These are phyloP conservation scores for Ditula angustiorana DNA, from an alignment of 2,888 invertebrate genomes.

Conservation along the genomic window DNA sequence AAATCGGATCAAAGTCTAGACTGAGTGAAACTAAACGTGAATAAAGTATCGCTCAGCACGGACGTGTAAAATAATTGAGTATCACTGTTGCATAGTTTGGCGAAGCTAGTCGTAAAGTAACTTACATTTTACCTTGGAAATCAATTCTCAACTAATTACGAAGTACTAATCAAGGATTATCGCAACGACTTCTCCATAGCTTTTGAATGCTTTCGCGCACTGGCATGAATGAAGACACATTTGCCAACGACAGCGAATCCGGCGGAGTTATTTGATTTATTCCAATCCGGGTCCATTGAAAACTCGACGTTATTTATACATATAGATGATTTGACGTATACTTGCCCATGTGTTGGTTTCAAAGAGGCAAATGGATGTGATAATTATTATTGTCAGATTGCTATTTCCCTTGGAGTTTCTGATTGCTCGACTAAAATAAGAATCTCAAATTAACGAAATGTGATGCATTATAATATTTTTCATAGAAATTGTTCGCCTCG, in stretches of 20 bases:
- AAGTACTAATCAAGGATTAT: slow-evolving; percentile 37
- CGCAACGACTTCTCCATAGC: slow-evolving; percentile 58
- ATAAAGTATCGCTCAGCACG: no score
- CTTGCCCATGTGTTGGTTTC: slow-evolving; percentile 17
- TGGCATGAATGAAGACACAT: slow-evolving; percentile 83
- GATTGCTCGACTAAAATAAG: background rate
- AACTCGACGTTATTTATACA: slow-evolving; percentile 50
- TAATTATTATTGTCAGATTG: slow-evolving; percentile 12
- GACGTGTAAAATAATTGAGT: no score
- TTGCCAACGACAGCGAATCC: slow-evolving; percentile 79
- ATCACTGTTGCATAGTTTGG: no score
- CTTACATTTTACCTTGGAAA: background rate
- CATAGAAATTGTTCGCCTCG: no score
- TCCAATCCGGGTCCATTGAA: slow-evolving; percentile 73
- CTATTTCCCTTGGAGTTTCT: background rate
- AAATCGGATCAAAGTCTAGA: no score
- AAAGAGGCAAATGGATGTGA: slow-evolving; percentile 14
- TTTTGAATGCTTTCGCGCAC: slow-evolving; percentile 56
- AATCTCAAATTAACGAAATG: no score
- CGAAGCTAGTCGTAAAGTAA: no score
- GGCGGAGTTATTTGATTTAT: slow-evolving; percentile 80
- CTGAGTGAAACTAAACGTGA: no score
- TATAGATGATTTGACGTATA: slow-evolving; percentile 34
- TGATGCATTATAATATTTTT: no score
- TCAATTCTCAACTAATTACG: slow-evolving; percentile 4